Evolutionary conservation across 1,140 invertebrate genomes (phyloP).

Genomic region (Caerostris extrusa): DNA sequence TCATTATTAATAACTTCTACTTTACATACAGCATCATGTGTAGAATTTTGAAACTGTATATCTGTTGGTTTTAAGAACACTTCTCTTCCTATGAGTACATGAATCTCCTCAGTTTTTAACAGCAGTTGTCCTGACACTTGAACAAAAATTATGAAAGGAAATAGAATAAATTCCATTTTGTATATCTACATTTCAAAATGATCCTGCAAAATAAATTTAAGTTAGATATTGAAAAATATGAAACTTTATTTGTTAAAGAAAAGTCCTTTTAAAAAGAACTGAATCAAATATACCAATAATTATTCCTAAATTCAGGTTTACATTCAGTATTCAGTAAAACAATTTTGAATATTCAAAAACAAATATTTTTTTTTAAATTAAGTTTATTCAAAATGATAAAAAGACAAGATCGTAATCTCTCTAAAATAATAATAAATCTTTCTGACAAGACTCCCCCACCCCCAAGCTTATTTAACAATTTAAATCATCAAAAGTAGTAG

Average conservation of each 20-base stretch:
- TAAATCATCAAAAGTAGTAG: too few relatives aligned
- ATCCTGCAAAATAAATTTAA: background rate
- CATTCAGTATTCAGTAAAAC: too few relatives aligned
- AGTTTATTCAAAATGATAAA: too few relatives aligned
- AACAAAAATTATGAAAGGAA: conserved; percentile 30
- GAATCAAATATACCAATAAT: too few relatives aligned
- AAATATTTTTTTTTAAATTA: too few relatives aligned
- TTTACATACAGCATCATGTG: conserved; percentile 49
- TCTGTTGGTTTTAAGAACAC: conserved; percentile 61
- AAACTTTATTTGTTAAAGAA: background rate
- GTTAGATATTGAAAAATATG: background rate
- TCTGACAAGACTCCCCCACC: too few relatives aligned
- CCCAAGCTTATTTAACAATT: too few relatives aligned
- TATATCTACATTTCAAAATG: conserved; percentile 48
- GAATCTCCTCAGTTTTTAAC: conserved; percentile 52
- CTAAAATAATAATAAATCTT: too few relatives aligned
- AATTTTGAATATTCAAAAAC: too few relatives aligned
- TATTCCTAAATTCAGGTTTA: too few relatives aligned
- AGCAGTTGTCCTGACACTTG: conserved; percentile 36
- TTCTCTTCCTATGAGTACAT: conserved; percentile 72
- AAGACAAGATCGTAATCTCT: too few relatives aligned
- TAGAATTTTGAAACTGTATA: conserved; percentile 56
- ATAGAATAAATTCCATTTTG: conserved; percentile 54
- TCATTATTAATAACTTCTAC: conserved; percentile 74
- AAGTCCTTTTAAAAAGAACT: too few relatives aligned